phyloP scores from a whole-genome alignment of 2,797 vertebrate species.

The Pseudopleuronectes americanus region DNA sequence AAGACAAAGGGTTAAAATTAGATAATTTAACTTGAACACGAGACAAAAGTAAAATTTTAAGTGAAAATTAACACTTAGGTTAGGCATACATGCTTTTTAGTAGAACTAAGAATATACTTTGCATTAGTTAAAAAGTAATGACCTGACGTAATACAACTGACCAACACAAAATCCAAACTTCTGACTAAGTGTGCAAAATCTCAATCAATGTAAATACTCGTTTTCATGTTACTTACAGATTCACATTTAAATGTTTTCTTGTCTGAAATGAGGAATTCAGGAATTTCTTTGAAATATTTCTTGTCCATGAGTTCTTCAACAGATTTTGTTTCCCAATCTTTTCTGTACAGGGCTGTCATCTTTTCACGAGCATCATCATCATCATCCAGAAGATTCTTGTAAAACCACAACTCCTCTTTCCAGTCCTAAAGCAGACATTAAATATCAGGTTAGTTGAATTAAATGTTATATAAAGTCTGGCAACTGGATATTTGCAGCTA shows the following conservation, averaged over 20 bases:
- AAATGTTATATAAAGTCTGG: neutral
- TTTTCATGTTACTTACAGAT: slow-evolving; percentile 39
- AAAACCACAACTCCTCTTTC: slow-evolving; percentile 44
- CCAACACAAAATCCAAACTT: neutral
- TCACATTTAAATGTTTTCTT: slow-evolving; percentile 32
- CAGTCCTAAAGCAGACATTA: slow-evolving; percentile 47
- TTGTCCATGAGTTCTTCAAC: slow-evolving; percentile 10
- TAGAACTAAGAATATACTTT: no score
- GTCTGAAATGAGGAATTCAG: neutral
- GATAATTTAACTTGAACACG: no score
- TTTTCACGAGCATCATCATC: slow-evolving; percentile 17
- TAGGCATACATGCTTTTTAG: no score
- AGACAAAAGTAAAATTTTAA: no score
- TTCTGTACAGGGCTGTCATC: slow-evolving; percentile 54
- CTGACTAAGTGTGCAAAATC: neutral
- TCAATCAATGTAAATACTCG: no score
- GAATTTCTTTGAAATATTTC: slow-evolving; percentile 44
- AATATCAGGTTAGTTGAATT: neutral
- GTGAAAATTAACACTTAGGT: no score
- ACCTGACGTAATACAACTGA: no score
- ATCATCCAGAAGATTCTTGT: neutral
- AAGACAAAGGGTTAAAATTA: no score
- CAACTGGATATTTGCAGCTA: no score
- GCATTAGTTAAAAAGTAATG: no score
- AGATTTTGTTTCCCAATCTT: slow-evolving; percentile 23